Percentiles rank a stretch among this genome's conserved stretches.
These are phyloP conservation scores for Drosophila pseudoobscura DNA, from an alignment of 1,140 invertebrate genomes.

Conservation along the genomic window DNA sequence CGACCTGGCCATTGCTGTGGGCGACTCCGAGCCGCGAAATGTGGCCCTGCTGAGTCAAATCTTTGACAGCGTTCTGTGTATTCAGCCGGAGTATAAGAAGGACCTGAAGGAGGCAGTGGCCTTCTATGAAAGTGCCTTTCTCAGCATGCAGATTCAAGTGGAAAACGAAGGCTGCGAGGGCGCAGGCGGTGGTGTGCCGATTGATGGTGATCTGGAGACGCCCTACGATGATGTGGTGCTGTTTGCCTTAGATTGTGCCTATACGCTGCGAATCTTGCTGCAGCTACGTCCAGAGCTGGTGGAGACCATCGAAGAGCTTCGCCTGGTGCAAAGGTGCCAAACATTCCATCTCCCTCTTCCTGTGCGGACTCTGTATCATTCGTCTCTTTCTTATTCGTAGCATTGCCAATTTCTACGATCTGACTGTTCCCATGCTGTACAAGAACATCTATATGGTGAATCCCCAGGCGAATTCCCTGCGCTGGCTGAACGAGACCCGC, in stretches of 20 bases:
- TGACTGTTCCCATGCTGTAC: conserved; percentile 87
- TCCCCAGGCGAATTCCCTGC: conserved; percentile 57
- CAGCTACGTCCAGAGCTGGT: conserved; percentile 85
- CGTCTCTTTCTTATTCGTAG: conserved; percentile 71
- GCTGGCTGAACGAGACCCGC: conserved; percentile 83
- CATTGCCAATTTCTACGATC: conserved; percentile 87
- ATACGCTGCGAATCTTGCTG: conserved; percentile 87
- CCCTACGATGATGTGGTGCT: conserved; percentile 88
- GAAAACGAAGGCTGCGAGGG: conserved; percentile 79
- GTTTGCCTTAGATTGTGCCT: conserved; percentile 88
- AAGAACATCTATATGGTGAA: conserved; percentile 84
- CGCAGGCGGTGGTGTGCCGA: conserved; percentile 62
- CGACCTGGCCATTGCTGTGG: conserved; percentile 90
- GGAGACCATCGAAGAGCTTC: conserved; percentile 52
- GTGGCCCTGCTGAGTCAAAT: conserved; percentile 86
- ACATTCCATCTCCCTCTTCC: not conserved
- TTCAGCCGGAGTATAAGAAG: conserved; percentile 88
- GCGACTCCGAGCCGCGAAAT: conserved; percentile 85
- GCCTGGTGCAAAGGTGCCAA: conserved; percentile 65
- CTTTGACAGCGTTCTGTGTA: conserved; percentile 87
- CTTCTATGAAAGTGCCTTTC: conserved; percentile 84
- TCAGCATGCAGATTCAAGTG: conserved; percentile 75
- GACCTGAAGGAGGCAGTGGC: conserved; percentile 86
- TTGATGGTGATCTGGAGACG: conserved; percentile 63
- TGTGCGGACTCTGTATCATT: not conserved